Percentiles rank a stretch among this genome's conserved stretches.
Conservation (phyloP, 2,797 vertebrate species). For the Phoeniculus purpureus region DNA sequence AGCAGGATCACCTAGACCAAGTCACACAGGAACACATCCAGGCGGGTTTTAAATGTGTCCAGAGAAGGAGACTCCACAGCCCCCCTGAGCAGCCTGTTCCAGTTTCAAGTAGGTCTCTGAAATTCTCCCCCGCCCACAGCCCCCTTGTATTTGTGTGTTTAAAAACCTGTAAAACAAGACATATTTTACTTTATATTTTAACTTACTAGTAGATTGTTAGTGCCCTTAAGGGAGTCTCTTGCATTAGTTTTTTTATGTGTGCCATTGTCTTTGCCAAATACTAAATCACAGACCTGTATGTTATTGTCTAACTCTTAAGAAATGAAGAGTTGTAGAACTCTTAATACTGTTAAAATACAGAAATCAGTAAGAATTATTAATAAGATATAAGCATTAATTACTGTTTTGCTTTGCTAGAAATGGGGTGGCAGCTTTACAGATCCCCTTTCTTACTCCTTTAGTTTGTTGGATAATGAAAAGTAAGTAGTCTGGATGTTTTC, state of each 20-base stretch:
- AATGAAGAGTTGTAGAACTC: neutral
- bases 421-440: neutral
- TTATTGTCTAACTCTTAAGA: neutral
- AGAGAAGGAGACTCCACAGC: no score
- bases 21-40: no score
- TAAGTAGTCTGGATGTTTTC: neutral
- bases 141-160: neutral
- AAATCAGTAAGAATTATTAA: neutral
- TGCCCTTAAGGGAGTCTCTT: neutral
- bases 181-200: neutral
- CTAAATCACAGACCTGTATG: neutral
- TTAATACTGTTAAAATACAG: neutral
- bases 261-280: neutral
- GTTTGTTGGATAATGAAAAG: neutral
- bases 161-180: neutral
- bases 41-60: no score
- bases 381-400: neutral
- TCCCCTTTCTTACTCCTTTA: neutral
- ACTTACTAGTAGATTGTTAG: neutral
- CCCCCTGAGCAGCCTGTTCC: no score
- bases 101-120: no score
- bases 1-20: no score
- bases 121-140: no score
- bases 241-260: neutral
- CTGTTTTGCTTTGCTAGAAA: neutral